Base-by-base conservation (phyloP, 92 coral and sea anemone genomes). In the Nematostella vectensis region DNA sequence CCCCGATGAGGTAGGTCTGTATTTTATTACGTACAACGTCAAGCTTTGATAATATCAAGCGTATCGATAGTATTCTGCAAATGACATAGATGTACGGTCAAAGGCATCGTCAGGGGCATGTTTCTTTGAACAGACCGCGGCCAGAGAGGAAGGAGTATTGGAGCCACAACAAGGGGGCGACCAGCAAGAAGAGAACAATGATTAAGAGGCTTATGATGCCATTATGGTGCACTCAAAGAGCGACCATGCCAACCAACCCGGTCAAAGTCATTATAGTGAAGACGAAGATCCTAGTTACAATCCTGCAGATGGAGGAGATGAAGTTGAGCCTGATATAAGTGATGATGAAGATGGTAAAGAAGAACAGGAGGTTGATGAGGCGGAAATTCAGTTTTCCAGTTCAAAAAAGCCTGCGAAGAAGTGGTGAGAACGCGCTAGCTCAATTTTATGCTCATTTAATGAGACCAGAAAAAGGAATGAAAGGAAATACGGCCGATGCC, bases 391-490 rank as follows among this genome's bases (percentile, higher is more conserved):
- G 23, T 45, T 45, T 4, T 8, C 9, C 51, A 45, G 18, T 8
- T 45, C 51, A 45, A 17, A 17, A 19, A 45, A 19, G 51, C 51
- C 21, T 0, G 56, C 56, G 15, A 25, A 54, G 36, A 25, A n/a
- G 9, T 54, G 59, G 59, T 28, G 62, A 57, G 26, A 11, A 1
- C 27, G 1, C 2, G 1, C 29, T 57, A 22, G 47, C 48, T 2
- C 1, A 57, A 2, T 57, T 57, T 26, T 57, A 40, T 37, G 2
- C 1, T 12, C 59, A 54, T 28, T 30, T 54, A 10, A 20, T 25
- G 19, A 54, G 59, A 22, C 59, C 59, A 27, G 62, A 57, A 4
- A 48, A 48, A 1, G 62, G 62, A n/a, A 17, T 57, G 44, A 57
- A 54, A 18, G 16, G 24, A 36, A 57, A 37, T 13, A 40, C 10